Evolutionary conservation across 1,140 invertebrate genomes (phyloP), one percentile per base, ranked within the genome.

Genomic region (Propsilocerus akamusi): DNA sequence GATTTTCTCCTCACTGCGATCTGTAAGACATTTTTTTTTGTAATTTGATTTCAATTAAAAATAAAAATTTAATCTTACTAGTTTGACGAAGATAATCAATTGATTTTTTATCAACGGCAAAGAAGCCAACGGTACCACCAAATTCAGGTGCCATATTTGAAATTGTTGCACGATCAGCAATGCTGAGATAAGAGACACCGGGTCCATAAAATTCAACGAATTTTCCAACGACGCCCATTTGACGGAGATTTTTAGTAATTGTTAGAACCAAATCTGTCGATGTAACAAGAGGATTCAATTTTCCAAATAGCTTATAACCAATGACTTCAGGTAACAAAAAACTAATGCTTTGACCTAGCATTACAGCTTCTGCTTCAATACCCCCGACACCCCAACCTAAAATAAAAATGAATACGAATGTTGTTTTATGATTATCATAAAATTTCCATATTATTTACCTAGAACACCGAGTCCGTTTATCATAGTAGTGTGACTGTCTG

Each of bases 111-210:
- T 99, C 96, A 1, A 97, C 85, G 2, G 96, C 89, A 69, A 99
- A 99, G 64, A 86, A 97, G 0, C 87, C 94, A 54, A 94, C 81
- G 1, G 95, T 98, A 7, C 95, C 95, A 22, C 96, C 87, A 66
- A 97, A 98, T 70, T 97, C 95, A 0, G 94, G 94, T 64, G 89
- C 96, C 95, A 98, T 98, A 68, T 98, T 98, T 26, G 80, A 92
- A 62, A 89, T 95, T 26, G 77, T 97, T 52, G 83, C 93, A 52
- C 96, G 66, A 68, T 98, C 96, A 3, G 95, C 94, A 48, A 99
- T 92, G 46, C 88, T 94, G 2, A 99, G 67, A 51, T 83, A 77
- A 1, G 77, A 63, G 8, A 97, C 89, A 6, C 95, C 94, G 0
- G 89, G 80, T 0, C 96, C 96, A 65, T 88, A 98, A 68, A 99